Evolutionary conservation across 2,797 vertebrate genomes (phyloP).

Genomic region (Allobates femoralis): DNA sequence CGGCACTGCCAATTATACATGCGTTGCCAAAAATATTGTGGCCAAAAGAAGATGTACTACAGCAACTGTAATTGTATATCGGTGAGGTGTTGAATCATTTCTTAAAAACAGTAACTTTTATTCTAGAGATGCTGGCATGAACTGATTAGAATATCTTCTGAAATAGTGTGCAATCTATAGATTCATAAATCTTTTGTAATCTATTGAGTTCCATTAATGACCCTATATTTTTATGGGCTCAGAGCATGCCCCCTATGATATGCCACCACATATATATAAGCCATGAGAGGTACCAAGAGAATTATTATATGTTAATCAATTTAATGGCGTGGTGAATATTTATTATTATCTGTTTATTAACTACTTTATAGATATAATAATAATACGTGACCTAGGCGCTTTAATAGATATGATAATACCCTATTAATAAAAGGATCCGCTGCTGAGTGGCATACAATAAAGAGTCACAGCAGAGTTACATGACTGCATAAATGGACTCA

Average conservation of each 20-base stretch:
- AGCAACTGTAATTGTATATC: slow-evolving; percentile 94
- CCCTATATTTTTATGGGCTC: background rate
- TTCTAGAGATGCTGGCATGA: background rate
- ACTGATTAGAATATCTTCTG: background rate
- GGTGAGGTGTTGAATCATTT: slow-evolving; percentile 76
- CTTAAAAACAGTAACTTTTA: background rate
- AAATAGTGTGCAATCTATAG: background rate
- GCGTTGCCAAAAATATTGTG: slow-evolving; percentile 97
- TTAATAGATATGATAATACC: background rate
- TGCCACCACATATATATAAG: background rate
- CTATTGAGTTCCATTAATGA: background rate
- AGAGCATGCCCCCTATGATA: background rate
- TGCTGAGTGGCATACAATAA: background rate
- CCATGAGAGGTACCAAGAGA: background rate
- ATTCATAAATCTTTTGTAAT: background rate
- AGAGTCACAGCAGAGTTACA: background rate
- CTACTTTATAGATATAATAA: background rate
- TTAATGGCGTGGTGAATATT: background rate
- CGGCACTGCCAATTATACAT: slow-evolving; percentile 97
- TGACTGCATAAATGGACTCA: background rate
- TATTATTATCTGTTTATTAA: background rate
- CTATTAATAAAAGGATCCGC: background rate
- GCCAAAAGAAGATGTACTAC: slow-evolving; percentile 96
- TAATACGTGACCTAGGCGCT: background rate
- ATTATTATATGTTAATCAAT: background rate